Evolutionary conservation across 2,113 vertebrate species (phyloP).

Genomic region (Chunga burmeisteri): DNA sequence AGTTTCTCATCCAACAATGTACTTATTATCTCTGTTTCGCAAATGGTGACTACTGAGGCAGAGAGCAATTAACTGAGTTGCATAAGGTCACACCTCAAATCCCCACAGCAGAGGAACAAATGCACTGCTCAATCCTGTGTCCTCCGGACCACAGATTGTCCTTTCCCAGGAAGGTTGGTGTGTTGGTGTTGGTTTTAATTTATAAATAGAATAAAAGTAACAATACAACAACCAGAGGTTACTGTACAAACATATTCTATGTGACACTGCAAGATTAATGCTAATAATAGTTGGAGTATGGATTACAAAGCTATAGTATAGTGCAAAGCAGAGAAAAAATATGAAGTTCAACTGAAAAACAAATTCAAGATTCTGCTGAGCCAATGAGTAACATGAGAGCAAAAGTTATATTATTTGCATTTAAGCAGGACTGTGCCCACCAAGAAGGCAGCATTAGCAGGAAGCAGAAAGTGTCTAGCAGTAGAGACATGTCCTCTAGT

Average conservation of each 20-base stretch:
- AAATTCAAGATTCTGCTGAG: background rate
- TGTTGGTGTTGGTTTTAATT: background rate
- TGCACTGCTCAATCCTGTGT: background rate
- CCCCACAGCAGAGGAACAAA: background rate
- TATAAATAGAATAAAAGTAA: background rate
- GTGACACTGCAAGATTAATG: background rate
- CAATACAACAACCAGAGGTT: background rate
- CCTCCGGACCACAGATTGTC: background rate
- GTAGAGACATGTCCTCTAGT: background rate
- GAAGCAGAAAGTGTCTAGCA: background rate
- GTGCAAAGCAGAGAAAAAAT: background rate
- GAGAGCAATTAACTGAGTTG: background rate
- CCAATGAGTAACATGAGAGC: background rate
- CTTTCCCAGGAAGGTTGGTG: background rate
- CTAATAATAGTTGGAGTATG: background rate
- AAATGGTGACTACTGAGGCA: background rate
- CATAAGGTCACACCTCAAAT: background rate
- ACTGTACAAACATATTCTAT: background rate
- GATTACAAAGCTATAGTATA: background rate
- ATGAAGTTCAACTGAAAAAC: background rate
- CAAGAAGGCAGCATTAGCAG: background rate
- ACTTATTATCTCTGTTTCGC: background rate
- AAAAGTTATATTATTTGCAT: background rate
- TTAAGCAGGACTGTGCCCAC: background rate
- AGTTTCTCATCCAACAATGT: background rate